These are phyloP conservation scores for Danio tinwini DNA, from an alignment of 2,797 vertebrate genomes.

Conservation along the genomic window DNA sequence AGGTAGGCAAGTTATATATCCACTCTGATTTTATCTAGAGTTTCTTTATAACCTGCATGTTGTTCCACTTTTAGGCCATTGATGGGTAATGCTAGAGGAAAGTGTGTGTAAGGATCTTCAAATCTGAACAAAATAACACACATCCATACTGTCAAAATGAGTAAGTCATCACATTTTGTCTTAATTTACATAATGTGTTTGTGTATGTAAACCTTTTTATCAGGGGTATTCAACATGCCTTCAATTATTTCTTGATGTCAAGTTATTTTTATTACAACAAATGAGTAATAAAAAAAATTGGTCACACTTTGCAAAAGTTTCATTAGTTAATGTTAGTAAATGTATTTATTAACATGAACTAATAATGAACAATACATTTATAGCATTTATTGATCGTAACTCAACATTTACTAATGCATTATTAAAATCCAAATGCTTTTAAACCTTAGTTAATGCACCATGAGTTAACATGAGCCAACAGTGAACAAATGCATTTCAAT, in stretches of 20 bases:
- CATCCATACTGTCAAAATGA: slow-evolving; percentile 72
- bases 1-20: background rate
- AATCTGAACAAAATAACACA: slow-evolving; percentile 55
- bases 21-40: background rate
- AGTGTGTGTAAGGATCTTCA: slow-evolving; percentile 65
- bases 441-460: too few species aligned
- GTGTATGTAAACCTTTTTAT: too few species aligned
- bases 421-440: too few species aligned
- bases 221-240: background rate
- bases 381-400: too few species aligned
- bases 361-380: too few species aligned
- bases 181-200: background rate
- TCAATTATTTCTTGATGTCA: background rate
- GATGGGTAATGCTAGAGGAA: slow-evolving; percentile 60
- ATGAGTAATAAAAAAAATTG: too few species aligned
- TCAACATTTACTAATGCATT: too few species aligned
- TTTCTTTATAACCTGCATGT: slow-evolving; percentile 20
- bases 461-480: too few species aligned
- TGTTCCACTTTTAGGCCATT: slow-evolving; percentile 63
- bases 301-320: too few species aligned
- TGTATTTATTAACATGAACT: too few species aligned
- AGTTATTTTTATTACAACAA: background rate
- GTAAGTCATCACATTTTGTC: slow-evolving; percentile 68
- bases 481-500: too few species aligned
- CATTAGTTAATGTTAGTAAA: too few species aligned